Evolutionary conservation across 2,888 invertebrate genomes (phyloP), one percentile per base, ranked within the genome.

Genomic region (Ashinkailepas kermadecensis): DNA sequence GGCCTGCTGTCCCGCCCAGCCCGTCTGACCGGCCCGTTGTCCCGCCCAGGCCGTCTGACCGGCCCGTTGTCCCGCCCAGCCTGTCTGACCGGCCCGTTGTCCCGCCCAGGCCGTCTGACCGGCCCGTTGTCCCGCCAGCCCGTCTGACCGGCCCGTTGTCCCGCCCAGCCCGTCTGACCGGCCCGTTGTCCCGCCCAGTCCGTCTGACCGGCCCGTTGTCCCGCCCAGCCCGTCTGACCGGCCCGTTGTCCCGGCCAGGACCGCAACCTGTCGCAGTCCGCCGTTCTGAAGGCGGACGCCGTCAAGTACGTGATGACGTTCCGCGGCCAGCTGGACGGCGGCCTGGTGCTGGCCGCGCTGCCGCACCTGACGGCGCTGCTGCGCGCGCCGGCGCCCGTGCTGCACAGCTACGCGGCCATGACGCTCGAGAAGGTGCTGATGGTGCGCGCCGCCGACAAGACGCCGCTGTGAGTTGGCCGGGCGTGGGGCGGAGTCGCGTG

Each of bases 231-330:
- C 39, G 39, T 86, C 21, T 70, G 90, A 94, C 94, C 88, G 8
- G 8, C 64, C 21, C 64, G 15, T 56, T 81, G 65, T 80, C 23
- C 78, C 15, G 56, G 57, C 67, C 65, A 80, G 59, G 67, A 18
- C 54, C 57, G 18, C 23, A 18, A 78, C 57, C 23, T 78, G 56
- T 62, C n/a, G 64, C 62, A 64, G 25, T 80, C 54, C 83, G 96
- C 97, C 0, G 96, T 99, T 1, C 88, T 99, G 59, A 97, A 97
- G 87, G 97, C 99, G 0, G 99, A 98, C 87, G 94, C 96, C 7
- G 92, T 99, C 81, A 99, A 99, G 87, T 99, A 96, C 87, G 88
- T 99, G 15, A 97, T 99, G 93, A 95, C 95, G 11, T 99, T 99
- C 89, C 91, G 99, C 82, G 94, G 94, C 82, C 91, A 98, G 85